A percentile compares a stretch with the other conserved stretches of the same genome.
Evolutionary conservation across 2,888 invertebrate species (phyloP).

Genomic region (Stenotaenia linearis): DNA sequence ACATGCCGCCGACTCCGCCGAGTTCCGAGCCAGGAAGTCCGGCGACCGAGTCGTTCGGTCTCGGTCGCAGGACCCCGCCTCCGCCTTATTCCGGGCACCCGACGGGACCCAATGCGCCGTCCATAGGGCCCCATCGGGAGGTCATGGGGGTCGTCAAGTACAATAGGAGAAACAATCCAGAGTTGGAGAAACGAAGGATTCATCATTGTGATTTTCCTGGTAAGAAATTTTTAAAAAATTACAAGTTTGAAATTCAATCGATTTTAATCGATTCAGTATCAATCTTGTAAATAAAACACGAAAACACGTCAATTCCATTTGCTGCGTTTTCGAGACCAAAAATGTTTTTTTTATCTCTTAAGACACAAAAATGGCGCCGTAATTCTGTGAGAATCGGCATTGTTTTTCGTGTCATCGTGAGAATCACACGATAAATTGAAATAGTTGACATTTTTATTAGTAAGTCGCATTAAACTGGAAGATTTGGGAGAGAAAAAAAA

Average conservation of each 20-base stretch:
- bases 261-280: too few relatives aligned
- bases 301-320: too few relatives aligned
- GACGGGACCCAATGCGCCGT: slow-evolving; percentile 41
- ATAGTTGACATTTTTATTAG: slow-evolving; percentile 14
- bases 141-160: slow-evolving; percentile 55
- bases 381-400: too few relatives aligned
- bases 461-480: not conserved
- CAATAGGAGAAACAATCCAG: slow-evolving; percentile 93
- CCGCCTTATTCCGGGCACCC: slow-evolving; percentile 61
- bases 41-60: slow-evolving; percentile 56
- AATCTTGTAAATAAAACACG: too few relatives aligned
- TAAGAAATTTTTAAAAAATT: slow-evolving; percentile 49
- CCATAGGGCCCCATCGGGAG: slow-evolving; percentile 17
- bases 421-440: not conserved
- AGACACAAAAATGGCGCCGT: too few relatives aligned
- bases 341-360: too few relatives aligned
- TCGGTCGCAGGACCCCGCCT: slow-evolving; percentile 61
- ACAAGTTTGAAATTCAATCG: not conserved
- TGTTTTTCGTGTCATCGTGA: not conserved
- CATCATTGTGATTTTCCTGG: slow-evolving; percentile 95
- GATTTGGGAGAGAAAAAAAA: not conserved
- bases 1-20: slow-evolving; percentile 81
- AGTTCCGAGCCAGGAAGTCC: slow-evolving; percentile 76
- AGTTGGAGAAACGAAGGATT: slow-evolving; percentile 88
- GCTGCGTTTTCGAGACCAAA: too few relatives aligned